Conservation (phyloP, 2,113 vertebrate genomes). For the Anhinga anhinga region DNA sequence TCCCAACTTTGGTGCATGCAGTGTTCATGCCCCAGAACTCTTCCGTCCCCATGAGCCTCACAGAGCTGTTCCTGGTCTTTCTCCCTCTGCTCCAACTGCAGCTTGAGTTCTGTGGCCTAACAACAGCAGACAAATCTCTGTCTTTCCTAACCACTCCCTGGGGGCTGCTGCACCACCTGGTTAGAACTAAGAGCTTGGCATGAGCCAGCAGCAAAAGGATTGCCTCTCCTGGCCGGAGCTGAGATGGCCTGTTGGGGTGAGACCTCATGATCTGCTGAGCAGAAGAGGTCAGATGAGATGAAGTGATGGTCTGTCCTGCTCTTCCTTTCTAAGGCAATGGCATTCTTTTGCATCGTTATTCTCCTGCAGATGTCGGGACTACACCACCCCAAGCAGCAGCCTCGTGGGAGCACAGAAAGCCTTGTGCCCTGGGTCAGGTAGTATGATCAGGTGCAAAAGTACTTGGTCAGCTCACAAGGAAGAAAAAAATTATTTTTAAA, state of each 20-base stretch:
- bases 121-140: rapidly evolving
- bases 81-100: background rate
- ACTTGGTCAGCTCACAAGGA: background rate
- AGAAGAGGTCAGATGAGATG: background rate
- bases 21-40: background rate
- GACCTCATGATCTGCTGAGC: background rate
- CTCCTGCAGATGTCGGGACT: background rate
- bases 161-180: background rate
- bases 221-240: background rate
- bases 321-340: background rate
- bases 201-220: rapidly evolving
- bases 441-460: background rate
- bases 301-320: background rate
- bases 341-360: background rate
- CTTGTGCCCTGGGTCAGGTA: background rate
- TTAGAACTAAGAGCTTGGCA: background rate
- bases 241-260: background rate
- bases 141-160: background rate
- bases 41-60: background rate
- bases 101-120: rapidly evolving
- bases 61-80: background rate
- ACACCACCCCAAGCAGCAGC: background rate
- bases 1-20: rapidly evolving
- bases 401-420: background rate
- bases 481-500: background rate